Evolutionary conservation across 2,888 invertebrate species (phyloP).

Genomic region (Rhamnusium bicolor): DNA sequence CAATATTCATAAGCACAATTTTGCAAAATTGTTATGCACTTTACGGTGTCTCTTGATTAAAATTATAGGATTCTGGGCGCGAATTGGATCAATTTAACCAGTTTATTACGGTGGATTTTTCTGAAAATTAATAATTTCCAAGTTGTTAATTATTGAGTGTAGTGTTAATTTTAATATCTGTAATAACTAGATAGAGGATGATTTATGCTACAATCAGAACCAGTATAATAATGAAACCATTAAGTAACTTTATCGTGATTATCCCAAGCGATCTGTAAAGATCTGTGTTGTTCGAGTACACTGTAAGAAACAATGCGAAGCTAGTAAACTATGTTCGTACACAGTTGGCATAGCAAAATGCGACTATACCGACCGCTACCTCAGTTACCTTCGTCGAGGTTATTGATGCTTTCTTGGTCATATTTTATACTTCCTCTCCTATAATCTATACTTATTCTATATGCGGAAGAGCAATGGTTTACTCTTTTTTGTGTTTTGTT

Average conservation of each 20-base stretch:
- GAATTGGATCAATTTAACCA: conserved; percentile 22
- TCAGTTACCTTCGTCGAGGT: conserved; percentile 57
- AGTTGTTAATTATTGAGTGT: conserved; percentile 53
- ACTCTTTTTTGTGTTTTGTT: background rate
- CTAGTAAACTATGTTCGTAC: conserved; percentile 52
- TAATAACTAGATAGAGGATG: conserved; percentile 59
- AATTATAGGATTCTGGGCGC: background rate
- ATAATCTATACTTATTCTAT: conserved; percentile 50
- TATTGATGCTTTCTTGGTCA: conserved; percentile 54
- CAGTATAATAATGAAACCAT: conserved; percentile 65
- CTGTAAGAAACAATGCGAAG: conserved; percentile 57
- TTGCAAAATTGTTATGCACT: background rate
- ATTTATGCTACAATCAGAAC: conserved; percentile 61
- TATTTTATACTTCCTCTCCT: conserved; percentile 55
- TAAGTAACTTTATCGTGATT: conserved; percentile 63
- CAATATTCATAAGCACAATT: too few species aligned
- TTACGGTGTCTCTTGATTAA: background rate
- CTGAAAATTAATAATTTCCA: conserved; percentile 45
- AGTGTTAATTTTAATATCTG: conserved; percentile 61
- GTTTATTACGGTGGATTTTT: conserved; percentile 30
- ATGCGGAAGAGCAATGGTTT: conserved; percentile 44
- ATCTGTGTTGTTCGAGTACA: conserved; percentile 51
- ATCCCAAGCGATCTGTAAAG: conserved; percentile 60
- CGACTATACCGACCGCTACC: conserved; percentile 57
- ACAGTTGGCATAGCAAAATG: conserved; percentile 48